Conservation (phyloP, 92 coral and sea anemone genomes). For the Parazoanthus darwini region DNA sequence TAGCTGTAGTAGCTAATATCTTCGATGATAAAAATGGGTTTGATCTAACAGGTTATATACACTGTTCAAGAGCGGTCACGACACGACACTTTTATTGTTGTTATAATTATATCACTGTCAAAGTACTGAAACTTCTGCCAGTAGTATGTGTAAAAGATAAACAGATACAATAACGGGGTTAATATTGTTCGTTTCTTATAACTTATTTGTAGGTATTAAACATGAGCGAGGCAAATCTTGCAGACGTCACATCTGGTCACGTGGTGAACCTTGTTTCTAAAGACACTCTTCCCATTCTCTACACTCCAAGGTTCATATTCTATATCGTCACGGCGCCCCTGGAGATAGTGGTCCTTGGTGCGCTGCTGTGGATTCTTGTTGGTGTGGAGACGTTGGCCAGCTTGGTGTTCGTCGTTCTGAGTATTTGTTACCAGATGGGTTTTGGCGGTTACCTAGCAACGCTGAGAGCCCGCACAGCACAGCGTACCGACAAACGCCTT, state of each 20-base stretch:
- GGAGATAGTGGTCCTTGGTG: slow-evolving; percentile 28
- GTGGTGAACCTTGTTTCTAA: slow-evolving; percentile 51
- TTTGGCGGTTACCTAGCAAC: slow-evolving; percentile 24
- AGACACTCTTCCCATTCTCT: slow-evolving; percentile 37
- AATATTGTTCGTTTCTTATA: background rate
- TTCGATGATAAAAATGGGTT: no score
- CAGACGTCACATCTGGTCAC: slow-evolving; percentile 42
- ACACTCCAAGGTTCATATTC: slow-evolving; percentile 2
- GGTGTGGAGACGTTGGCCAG: slow-evolving; percentile 31
- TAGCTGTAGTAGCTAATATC: no score
- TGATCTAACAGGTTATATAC: no score
- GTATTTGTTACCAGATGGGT: slow-evolving; percentile 35
- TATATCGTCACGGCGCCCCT: slow-evolving; percentile 30
- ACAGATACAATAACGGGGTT: background rate
- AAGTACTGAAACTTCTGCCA: no score
- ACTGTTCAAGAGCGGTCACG: no score
- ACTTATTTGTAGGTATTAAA: slow-evolving; percentile 2
- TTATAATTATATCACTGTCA: no score
- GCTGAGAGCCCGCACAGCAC: slow-evolving; percentile 16
- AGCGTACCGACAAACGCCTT: slow-evolving; percentile 22
- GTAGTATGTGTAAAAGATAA: no score
- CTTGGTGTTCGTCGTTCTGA: slow-evolving; percentile 7
- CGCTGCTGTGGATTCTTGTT: slow-evolving; percentile 29
- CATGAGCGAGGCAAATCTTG: slow-evolving; percentile 24
- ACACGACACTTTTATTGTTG: no score